Conservation (phyloP, 2,797 vertebrate genomes). For the Macropus fuliginosus region DNA sequence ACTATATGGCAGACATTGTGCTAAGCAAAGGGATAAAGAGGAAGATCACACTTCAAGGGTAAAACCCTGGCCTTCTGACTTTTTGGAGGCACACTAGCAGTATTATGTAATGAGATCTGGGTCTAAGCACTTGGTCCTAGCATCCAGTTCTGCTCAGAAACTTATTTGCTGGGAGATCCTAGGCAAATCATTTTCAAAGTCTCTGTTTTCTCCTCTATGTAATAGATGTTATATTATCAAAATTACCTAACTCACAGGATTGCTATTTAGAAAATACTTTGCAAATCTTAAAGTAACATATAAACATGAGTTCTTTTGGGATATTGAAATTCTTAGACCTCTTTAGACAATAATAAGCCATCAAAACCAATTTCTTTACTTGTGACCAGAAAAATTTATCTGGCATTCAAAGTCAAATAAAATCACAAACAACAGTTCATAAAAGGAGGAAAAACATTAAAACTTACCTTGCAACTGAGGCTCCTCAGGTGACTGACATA, state of each 20-base stretch:
- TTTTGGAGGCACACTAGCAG: not conserved
- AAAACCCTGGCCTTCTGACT: not conserved
- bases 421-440: not conserved
- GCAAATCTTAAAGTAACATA: not conserved
- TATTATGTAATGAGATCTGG: not conserved
- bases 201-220: not conserved
- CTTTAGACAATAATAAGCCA: not conserved
- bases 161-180: not conserved
- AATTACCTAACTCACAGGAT: not conserved
- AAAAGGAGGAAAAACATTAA: not conserved
- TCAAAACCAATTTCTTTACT: not conserved
- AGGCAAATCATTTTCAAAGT: not conserved
- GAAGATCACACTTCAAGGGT: not conserved
- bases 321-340: not conserved
- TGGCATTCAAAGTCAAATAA: not conserved
- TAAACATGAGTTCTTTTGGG: not conserved
- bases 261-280: not conserved
- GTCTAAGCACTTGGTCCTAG: not conserved
- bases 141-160: not conserved
- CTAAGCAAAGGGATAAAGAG: not conserved
- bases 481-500: not conserved
- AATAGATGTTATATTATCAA: not conserved
- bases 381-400: not conserved
- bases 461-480: slow-evolving; percentile 66
- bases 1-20: not conserved